phyloP scores from a whole-genome alignment of 2,797 vertebrate genomes.

The Bucorvus abyssinicus region DNA sequence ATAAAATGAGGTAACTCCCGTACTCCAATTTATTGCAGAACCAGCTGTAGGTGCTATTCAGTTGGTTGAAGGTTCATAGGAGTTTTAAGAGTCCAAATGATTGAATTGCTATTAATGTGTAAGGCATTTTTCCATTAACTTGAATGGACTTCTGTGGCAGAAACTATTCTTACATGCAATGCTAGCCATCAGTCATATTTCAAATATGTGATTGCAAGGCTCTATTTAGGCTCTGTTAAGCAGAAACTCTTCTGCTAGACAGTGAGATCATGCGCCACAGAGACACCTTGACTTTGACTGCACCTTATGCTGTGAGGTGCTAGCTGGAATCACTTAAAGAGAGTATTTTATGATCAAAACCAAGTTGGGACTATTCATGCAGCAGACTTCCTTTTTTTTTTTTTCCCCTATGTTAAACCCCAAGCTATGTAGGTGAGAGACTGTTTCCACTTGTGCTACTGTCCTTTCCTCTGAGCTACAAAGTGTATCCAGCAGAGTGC shows the following conservation, averaged over 20 bases:
- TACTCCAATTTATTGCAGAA: background rate
- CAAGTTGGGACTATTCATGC: background rate
- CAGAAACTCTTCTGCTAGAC: background rate
- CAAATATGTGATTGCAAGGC: background rate
- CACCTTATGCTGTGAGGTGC: background rate
- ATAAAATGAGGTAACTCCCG: background rate
- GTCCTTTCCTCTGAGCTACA: background rate
- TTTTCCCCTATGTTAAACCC: background rate
- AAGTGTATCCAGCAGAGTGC: background rate
- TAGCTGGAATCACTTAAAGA: background rate
- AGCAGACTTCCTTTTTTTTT: background rate
- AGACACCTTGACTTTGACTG: background rate
- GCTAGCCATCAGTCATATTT: background rate
- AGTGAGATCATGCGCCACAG: background rate
- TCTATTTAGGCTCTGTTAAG: background rate
- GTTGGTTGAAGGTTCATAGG: background rate
- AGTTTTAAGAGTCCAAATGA: background rate
- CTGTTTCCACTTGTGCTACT: background rate
- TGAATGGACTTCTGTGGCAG: background rate
- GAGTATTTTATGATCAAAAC: background rate
- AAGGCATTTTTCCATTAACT: background rate
- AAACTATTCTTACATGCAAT: background rate
- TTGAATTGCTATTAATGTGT: background rate
- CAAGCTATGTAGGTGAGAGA: background rate
- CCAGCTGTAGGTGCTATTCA: background rate